Conservation (phyloP, 1,140 invertebrate species). For the Penaeus japonicus region DNA sequence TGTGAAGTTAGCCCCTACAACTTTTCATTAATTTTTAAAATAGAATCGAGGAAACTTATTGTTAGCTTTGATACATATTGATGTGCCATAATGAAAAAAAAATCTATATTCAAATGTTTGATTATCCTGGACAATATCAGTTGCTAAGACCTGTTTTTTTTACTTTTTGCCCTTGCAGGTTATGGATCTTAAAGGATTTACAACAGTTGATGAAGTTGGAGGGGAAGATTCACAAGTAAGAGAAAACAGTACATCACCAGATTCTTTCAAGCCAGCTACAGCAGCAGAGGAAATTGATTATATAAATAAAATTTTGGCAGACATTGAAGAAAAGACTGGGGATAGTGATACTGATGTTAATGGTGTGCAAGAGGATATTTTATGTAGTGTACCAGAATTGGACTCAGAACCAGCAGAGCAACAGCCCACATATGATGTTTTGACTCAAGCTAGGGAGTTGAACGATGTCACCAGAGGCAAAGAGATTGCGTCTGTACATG, state of each 20-base stretch:
- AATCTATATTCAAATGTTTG: background rate
- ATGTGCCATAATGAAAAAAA: no score
- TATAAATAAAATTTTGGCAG: slow-evolving; percentile 43
- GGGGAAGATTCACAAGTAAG: slow-evolving; percentile 46
- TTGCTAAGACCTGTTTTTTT: background rate
- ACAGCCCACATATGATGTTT: slow-evolving; percentile 21
- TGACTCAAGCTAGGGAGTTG: slow-evolving; percentile 40
- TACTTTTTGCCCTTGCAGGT: background rate
- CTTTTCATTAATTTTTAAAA: no score
- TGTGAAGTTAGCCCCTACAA: no score
- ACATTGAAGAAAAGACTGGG: slow-evolving; percentile 37
- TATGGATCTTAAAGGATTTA: slow-evolving; percentile 10
- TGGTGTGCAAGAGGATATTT: no score
- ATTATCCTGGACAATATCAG: background rate
- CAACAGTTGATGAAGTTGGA: slow-evolving; percentile 36
- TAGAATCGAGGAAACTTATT: no score
- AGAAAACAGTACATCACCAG: background rate
- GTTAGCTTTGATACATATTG: no score
- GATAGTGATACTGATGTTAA: background rate
- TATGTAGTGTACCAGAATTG: no score
- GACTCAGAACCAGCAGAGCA: no score
- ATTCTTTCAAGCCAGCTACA: slow-evolving; percentile 40
- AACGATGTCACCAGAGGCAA: background rate
- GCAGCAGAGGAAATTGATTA: slow-evolving; percentile 52
- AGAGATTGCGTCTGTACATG: slow-evolving; percentile 24